Percentiles rank a stretch among this genome's conserved stretches.
These are phyloP conservation scores for Pseudonaja textilis DNA, from an alignment of 2,113 vertebrate species.

Conservation along the genomic window DNA sequence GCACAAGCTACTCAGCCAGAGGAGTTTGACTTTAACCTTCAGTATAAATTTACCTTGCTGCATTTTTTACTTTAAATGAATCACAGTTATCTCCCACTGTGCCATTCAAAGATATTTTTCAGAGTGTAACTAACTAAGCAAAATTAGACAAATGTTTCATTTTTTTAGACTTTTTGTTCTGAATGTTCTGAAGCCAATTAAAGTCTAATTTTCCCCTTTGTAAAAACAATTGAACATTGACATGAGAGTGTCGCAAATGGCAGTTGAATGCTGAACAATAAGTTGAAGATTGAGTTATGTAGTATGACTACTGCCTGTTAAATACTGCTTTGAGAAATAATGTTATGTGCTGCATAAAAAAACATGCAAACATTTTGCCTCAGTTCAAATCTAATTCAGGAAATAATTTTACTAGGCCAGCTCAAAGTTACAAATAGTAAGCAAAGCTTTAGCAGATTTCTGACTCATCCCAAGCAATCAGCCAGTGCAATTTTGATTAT, in stretches of 20 bases:
- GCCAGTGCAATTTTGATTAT: background rate
- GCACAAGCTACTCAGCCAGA: background rate
- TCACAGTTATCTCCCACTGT: background rate
- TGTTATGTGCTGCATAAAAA: background rate
- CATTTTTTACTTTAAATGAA: background rate
- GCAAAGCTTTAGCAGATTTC: background rate
- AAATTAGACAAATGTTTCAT: background rate
- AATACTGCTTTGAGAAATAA: background rate
- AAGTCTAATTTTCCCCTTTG: background rate
- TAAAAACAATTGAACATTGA: constrained; percentile 1
- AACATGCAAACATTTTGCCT: background rate
- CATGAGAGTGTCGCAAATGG: background rate
- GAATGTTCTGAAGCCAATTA: constrained; percentile 21
- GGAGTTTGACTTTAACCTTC: background rate
- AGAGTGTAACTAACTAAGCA: background rate
- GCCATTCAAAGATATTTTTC: background rate
- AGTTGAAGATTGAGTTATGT: background rate
- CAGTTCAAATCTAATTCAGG: background rate
- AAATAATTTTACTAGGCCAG: background rate
- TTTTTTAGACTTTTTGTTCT: background rate
- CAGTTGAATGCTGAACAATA: background rate
- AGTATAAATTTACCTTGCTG: background rate
- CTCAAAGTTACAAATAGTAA: background rate
- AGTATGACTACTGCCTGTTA: background rate
- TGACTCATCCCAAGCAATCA: background rate